Conservation (phyloP, 2,888 invertebrate genomes). For the Netelia fuscicornis region DNA sequence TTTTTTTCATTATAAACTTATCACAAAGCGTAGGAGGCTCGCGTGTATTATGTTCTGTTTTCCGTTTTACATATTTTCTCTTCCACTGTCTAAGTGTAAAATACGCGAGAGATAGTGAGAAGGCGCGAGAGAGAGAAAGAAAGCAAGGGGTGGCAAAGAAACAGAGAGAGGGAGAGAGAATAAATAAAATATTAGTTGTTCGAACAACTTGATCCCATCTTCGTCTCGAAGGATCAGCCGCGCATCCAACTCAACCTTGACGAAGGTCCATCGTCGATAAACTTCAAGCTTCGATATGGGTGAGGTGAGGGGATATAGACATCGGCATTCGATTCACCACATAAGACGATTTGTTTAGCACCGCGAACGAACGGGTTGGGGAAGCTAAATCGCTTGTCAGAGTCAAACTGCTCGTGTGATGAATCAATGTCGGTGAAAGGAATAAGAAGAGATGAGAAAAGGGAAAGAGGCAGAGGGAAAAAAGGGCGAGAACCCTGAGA, state of each 20-base stretch:
- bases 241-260: conserved; percentile 13
- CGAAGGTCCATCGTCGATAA: conserved; percentile 53
- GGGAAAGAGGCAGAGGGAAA: background rate
- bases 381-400: conserved; percentile 56
- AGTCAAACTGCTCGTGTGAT: conserved; percentile 55
- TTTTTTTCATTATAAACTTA: conserved; percentile 53
- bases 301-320: conserved; percentile 2
- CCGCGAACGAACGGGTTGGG: conserved; percentile 2
- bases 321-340: conserved; percentile 44
- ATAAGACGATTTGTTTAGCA: conserved; percentile 56
- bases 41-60: conserved; percentile 20
- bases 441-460: background rate
- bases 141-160: too few species aligned
- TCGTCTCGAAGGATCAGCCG: conserved; percentile 13
- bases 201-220: conserved; percentile 5
- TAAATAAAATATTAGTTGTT: background rate
- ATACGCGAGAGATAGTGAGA: background rate
- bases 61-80: background rate
- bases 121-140: too few species aligned
- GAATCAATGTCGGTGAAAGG: conserved; percentile 54
- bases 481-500: background rate
- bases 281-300: conserved; percentile 5
- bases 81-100: background rate
- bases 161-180: background rate
- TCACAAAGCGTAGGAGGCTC: conserved; percentile 13